phyloP scores from a whole-genome alignment of 2,797 vertebrate species.

The Tachyglossus aculeatus region DNA sequence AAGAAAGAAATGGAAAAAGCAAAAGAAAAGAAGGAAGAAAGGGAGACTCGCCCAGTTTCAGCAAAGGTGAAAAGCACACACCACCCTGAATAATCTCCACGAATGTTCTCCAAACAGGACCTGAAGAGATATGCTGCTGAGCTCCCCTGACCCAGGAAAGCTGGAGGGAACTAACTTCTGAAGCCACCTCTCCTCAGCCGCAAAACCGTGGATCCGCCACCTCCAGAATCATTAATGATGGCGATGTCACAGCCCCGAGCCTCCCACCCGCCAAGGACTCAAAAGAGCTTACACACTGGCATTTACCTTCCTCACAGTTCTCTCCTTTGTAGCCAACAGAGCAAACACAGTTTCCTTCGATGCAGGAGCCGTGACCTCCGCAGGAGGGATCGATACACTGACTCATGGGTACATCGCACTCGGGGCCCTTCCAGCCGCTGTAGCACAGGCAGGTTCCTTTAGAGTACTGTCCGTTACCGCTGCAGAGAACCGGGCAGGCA shows the following conservation, averaged over 20 bases:
- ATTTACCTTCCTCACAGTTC: slow-evolving; percentile 91
- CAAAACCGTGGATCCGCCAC: rapidly evolving
- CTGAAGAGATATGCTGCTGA: too few species aligned
- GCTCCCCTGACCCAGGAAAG: not conserved
- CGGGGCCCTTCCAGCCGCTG: slow-evolving; percentile 97
- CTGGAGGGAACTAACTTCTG: not conserved
- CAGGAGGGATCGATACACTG: slow-evolving; percentile 96
- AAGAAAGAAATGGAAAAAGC: not conserved
- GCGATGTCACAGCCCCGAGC: rapidly evolving
- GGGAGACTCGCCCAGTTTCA: not conserved
- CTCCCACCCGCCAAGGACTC: not conserved
- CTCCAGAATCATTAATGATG: not conserved
- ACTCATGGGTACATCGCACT: slow-evolving; percentile 91
- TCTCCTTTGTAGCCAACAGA: slow-evolving; percentile 93
- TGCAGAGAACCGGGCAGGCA: slow-evolving; percentile 95
- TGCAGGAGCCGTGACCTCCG: slow-evolving; percentile 92
- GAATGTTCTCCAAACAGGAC: not conserved
- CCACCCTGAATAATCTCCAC: not conserved
- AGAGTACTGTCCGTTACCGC: slow-evolving; percentile 96
- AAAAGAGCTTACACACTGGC: not conserved
- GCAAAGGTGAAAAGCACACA: not conserved
- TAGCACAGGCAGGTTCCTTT: slow-evolving; percentile 96
- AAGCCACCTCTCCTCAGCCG: not conserved
- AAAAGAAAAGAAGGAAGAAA: not conserved
- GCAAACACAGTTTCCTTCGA: slow-evolving; percentile 93